A percentile compares a stretch with the other conserved stretches of the same genome.
Evolutionary conservation across 2,888 invertebrate species (phyloP).

Genomic region (Axea sp.): DNA sequence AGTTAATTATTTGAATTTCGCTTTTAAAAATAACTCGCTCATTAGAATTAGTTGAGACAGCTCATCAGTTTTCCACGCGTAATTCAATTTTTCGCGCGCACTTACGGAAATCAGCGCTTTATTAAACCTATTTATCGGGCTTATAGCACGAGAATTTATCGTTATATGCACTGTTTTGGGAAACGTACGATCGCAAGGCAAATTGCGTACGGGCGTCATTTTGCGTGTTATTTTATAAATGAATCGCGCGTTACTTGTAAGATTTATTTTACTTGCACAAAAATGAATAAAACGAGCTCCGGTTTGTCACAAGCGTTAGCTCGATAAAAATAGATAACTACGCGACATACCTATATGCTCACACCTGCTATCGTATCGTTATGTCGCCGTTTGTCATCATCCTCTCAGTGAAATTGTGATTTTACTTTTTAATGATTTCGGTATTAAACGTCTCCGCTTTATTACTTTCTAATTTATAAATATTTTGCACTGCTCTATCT

Average conservation of each 20-base stretch:
- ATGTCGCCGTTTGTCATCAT: no score
- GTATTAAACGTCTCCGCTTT: no score
- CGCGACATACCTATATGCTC: no score
- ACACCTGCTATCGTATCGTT: no score
- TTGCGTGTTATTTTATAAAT: constrained; percentile 41
- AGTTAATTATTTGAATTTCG: background rate
- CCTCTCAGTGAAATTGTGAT: constrained; percentile 25
- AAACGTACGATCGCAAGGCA: constrained; percentile 10
- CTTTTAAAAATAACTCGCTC: constrained; percentile 2
- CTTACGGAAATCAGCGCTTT: constrained; percentile 29
- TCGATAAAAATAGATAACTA: constrained; percentile 35
- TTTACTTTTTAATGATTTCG: constrained; percentile 2
- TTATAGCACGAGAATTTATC: constrained; percentile 34
- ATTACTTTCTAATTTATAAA: no score
- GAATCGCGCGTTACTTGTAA: constrained; percentile 32
- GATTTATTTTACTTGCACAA: constrained; percentile 38
- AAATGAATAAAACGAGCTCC: constrained; percentile 34
- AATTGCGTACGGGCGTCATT: constrained; percentile 46
- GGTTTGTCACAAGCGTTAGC: constrained; percentile 34
- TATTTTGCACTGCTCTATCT: no score
- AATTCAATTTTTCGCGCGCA: constrained; percentile 33
- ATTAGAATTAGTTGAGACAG: constrained; percentile 5
- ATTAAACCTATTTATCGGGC: constrained; percentile 45
- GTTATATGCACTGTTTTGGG: constrained; percentile 9
- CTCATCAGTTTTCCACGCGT: constrained; percentile 8